These are phyloP conservation scores for Morpho achilles DNA, from an alignment of 2,888 invertebrate genomes.

Conservation along the genomic window DNA sequence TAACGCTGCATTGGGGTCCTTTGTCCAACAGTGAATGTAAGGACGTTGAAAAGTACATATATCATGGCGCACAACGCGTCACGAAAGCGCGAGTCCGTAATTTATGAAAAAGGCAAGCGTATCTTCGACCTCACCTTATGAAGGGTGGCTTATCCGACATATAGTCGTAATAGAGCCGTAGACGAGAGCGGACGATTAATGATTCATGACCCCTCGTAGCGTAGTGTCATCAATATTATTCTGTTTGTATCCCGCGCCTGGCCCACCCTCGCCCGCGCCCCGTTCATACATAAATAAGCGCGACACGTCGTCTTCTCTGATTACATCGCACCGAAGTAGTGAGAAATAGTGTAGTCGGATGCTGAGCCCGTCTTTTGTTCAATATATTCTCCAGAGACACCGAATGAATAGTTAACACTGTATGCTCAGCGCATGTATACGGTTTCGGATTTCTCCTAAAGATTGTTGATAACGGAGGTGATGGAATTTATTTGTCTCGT, in stretches of 20 bases:
- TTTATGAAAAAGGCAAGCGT: constrained; percentile 44
- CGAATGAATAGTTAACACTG: constrained; percentile 73
- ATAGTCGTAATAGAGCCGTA: constrained; percentile 78
- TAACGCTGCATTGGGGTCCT: no score
- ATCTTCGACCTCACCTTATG: constrained; percentile 49
- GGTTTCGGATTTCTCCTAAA: constrained; percentile 76
- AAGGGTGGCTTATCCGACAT: constrained; percentile 71
- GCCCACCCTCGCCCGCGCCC: constrained; percentile 76
- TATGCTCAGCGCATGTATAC: constrained; percentile 71
- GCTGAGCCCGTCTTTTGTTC: constrained; percentile 75
- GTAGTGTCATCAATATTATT: constrained; percentile 80
- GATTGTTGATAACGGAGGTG: constrained; percentile 69
- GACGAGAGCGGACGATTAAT: constrained; percentile 76
- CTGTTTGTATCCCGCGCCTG: constrained; percentile 76
- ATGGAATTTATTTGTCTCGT: constrained; percentile 72
- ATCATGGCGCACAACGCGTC: background rate
- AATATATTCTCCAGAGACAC: constrained; percentile 69
- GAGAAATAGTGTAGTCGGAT: constrained; percentile 77
- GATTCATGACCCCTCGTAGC: constrained; percentile 79
- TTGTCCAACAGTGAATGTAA: no score
- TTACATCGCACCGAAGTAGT: constrained; percentile 79
- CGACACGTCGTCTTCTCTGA: constrained; percentile 80
- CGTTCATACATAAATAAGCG: constrained; percentile 78
- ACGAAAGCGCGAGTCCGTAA: constrained; percentile 23
- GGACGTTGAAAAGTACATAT: background rate